These are phyloP conservation scores for Drosophila biarmipes DNA, from an alignment of 1,140 invertebrate species.

Conservation along the genomic window DNA sequence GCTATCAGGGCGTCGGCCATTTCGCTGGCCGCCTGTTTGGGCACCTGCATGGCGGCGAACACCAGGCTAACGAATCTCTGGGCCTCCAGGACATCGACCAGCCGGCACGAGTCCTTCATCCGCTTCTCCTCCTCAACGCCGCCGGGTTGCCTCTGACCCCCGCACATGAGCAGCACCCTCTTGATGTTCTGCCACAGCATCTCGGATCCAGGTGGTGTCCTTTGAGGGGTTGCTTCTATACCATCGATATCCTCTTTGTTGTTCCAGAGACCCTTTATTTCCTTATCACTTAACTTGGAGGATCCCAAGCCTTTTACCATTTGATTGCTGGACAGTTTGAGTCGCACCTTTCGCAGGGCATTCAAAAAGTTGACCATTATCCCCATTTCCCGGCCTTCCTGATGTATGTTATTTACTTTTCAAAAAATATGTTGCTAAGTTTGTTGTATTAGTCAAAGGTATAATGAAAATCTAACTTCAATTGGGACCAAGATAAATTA, in stretches of 20 bases:
- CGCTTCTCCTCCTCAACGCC: background rate
- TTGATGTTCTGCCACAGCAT: conserved; percentile 46
- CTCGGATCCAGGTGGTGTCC: background rate
- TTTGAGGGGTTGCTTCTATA: background rate
- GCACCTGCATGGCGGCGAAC: conserved; percentile 49
- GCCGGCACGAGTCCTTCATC: background rate
- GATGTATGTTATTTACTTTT: background rate
- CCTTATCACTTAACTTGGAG: background rate
- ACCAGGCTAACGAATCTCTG: conserved; percentile 51
- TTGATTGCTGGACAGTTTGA: conserved; percentile 3
- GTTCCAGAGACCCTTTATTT: background rate
- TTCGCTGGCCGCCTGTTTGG: conserved; percentile 86
- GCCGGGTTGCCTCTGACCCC: conserved; percentile 10
- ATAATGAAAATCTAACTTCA: background rate
- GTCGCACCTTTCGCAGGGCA: conserved; percentile 21
- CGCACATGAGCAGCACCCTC: conserved; percentile 12
- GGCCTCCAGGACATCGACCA: conserved; percentile 40
- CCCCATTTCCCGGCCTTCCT: conserved; percentile 12
- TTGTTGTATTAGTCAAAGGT: conserved; percentile 2
- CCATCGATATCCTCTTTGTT: background rate
- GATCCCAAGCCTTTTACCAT: background rate
- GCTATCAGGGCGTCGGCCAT: conserved; percentile 91
- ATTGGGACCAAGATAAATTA: too few species aligned
- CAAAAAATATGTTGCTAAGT: conserved; percentile 3
- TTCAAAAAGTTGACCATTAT: conserved; percentile 24